phyloP scores from a whole-genome alignment of 2,797 vertebrate species.

The Acanthornis magna region DNA sequence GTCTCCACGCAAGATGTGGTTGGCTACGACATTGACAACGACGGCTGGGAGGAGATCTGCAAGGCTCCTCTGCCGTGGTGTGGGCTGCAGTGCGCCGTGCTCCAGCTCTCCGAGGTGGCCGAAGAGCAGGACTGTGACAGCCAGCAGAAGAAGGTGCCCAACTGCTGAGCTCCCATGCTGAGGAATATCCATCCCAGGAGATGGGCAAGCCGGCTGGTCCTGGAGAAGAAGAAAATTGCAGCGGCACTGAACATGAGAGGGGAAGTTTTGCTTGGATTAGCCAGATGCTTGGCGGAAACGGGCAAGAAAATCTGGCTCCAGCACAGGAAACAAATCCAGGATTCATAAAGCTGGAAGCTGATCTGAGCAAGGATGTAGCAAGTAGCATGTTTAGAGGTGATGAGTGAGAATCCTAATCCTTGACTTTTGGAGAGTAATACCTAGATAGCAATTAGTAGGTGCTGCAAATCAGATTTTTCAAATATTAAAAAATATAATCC shows the following conservation, averaged over 20 bases:
- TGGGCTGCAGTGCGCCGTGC: slow-evolving; percentile 84
- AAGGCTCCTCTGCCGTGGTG: slow-evolving; percentile 85
- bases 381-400: background rate
- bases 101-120: slow-evolving; percentile 77
- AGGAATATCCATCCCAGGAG: background rate
- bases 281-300: background rate
- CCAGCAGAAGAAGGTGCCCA: background rate
- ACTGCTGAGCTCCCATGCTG: background rate
- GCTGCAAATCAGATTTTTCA: slow-evolving; percentile 16
- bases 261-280: background rate
- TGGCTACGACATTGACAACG: slow-evolving; percentile 87
- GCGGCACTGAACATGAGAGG: background rate
- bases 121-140: slow-evolving; percentile 3
- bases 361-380: background rate
- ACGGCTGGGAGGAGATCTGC: slow-evolving; percentile 90
- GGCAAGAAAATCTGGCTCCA: background rate
- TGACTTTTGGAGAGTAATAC: slow-evolving; percentile 13
- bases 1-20: slow-evolving; percentile 85
- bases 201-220: background rate
- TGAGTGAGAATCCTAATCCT: background rate
- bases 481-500: slow-evolving; percentile 20
- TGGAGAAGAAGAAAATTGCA: background rate
- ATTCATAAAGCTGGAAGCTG: background rate
- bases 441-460: slow-evolving; percentile 5
- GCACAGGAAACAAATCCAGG: background rate